Evolutionary conservation across 2,113 vertebrate species (phyloP).

Genomic region (Nothoprocta perdicaria): DNA sequence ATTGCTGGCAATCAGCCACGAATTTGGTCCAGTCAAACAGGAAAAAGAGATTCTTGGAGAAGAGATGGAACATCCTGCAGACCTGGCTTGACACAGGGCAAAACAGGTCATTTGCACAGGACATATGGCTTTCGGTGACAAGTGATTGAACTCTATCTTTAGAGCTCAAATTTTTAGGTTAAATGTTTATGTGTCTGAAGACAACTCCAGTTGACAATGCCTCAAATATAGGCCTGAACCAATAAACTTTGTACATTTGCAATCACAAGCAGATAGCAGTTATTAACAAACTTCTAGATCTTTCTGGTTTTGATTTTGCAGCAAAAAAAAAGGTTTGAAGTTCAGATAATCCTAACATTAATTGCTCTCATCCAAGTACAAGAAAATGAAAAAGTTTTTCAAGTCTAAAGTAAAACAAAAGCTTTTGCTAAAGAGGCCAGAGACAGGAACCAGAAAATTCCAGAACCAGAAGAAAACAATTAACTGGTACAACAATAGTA

Average conservation of each 20-base stretch:
- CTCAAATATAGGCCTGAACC: not conserved
- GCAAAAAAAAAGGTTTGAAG: not conserved
- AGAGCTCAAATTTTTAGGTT: not conserved
- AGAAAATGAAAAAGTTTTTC: not conserved
- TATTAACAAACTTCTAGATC: not conserved
- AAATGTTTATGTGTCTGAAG: not conserved
- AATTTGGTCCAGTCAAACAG: slow-evolving; percentile 22
- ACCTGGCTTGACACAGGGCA: not conserved
- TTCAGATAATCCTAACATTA: not conserved
- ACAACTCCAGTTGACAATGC: not conserved
- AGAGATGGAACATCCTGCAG: slow-evolving; percentile 11
- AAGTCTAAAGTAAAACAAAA: not conserved
- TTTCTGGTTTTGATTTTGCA: not conserved
- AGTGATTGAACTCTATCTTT: not conserved
- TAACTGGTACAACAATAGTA: not conserved
- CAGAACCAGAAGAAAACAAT: not conserved
- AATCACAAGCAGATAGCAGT: not conserved
- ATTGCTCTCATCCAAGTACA: not conserved
- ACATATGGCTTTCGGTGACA: slow-evolving; percentile 5
- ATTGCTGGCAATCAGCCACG: slow-evolving; percentile 26
- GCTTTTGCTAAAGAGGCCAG: not conserved
- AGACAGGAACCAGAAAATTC: not conserved
- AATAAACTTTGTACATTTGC: not conserved
- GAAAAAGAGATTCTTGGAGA: not conserved
- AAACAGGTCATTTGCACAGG: slow-evolving; percentile 26